Evolutionary conservation across 2,113 vertebrate species (phyloP), one percentile per base, ranked within the genome.

Genomic region (Puma concolor): DNA sequence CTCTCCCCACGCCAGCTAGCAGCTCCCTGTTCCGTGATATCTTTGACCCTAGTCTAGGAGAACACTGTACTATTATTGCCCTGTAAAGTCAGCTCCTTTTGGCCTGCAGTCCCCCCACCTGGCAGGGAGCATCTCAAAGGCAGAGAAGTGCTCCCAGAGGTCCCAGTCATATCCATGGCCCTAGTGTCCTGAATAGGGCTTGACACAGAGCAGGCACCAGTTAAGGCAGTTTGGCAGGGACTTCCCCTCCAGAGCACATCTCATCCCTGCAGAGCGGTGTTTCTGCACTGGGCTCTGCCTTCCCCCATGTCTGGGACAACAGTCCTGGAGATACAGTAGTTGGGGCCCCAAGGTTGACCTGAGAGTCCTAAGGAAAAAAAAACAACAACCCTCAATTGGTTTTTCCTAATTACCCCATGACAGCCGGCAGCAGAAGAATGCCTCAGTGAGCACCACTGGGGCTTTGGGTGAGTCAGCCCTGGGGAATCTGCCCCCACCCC

Each of bases 401-500:
- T 97, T 76, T 97, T 91, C 92, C 89, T 97, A 96, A 95, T 97
- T 71, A 94, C 69, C 25, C 83, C 64, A 81, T 83, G 60, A 88
- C 63, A 92, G 60, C 14, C 8, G 9, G 82, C 48, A 92, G 92
- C 48, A 0, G 10, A 91, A 83, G 95, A 92, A 97, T 85, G 93
- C 93, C 36, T 94, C 36, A 4, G 38, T 29, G 38, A 97, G 83
- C 33, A 66, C 41, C 41, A 84, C n/a, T 67, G 97, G 80, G 72
- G 81, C 88, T 41, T 13, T 1, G 3, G 15, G 67, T 98, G 97
- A 98, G 90, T 98, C 97, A 98, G 88, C 57, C 44, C 38, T 17
- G 36, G 94, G 95, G 93, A 97, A 98, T 98, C 94, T 69, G n/a
- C 90, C 63, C 88, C 87, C 41, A 25, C 69, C 60, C 64, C 66